phyloP scores from a whole-genome alignment of 2,113 vertebrate species.

The Epinephelus fuscoguttatus region DNA sequence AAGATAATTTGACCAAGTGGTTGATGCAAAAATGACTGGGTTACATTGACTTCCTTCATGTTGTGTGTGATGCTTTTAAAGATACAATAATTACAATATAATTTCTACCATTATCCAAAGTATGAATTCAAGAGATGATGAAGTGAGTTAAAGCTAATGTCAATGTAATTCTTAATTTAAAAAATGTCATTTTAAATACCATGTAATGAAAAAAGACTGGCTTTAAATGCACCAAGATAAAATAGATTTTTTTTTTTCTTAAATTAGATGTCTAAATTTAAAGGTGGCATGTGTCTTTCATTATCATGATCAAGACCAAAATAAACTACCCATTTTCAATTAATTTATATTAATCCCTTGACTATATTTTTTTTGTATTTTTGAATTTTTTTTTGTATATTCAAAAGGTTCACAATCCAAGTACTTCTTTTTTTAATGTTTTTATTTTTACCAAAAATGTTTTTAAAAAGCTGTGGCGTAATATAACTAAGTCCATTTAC shows the following conservation, averaged over 20 bases:
- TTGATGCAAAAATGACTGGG: not conserved
- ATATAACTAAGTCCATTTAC: not conserved
- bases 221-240: not conserved
- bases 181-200: not conserved
- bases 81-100: not conserved
- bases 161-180: no score
- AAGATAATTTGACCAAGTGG: not conserved
- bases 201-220: not conserved
- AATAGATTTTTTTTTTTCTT: not conserved
- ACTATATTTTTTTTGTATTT: no score
- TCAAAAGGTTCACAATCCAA: no score
- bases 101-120: not conserved
- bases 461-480: not conserved
- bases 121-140: not conserved
- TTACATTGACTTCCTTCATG: not conserved
- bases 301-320: not conserved
- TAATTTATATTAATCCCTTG: not conserved
- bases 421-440: no score
- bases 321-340: not conserved
- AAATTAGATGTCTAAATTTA: not conserved
- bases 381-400: no score
- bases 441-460: no score
- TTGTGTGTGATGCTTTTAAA: not conserved
- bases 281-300: not conserved
- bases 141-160: not conserved